Base-by-base conservation (phyloP, 2,113 vertebrate species). In the Apteryx mantelli region DNA sequence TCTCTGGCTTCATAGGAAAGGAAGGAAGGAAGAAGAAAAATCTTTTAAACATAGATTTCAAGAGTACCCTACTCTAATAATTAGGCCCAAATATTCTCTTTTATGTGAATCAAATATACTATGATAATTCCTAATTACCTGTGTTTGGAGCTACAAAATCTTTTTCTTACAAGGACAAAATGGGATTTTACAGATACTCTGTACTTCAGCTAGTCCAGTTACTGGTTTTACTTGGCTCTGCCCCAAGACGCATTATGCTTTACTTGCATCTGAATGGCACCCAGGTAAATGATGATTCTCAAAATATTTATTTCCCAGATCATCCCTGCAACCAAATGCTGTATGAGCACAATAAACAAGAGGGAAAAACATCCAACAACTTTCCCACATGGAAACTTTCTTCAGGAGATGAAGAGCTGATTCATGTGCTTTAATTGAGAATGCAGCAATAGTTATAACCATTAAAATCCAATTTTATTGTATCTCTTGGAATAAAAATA, bases 371-470 rank as follows among this genome's bases (percentile, higher is more conserved):
- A 22, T 21, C 3, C 60, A 53, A 73, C 16, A 82, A 42, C 56
- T 52, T 93, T 92, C 61, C 32, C 32, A 91, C 9, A 71, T 24
- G 46, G 77, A 34, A 64, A 56, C 16, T 28, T 75, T 76, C 81
- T 88, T 88, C 36, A 93, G 34, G 89, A 93, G 95, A 75, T 21
- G 60, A 83, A 60, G 34, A 88, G 38, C 77, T 92, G 38, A 94
- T 71, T 50, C 46, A 56, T 17, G 26, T 36, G 46, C 17, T 83
- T 73, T 55, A 84, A 78, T 12, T 24, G 88, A 94, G 75, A 79
- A 60, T 88, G 19, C 61, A 87, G 32, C 7, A 42, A n/a, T 52
- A 80, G 7, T 18, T 88, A 81, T 4, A 75, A 70, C 6, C 19
- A 48, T 68, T 90, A 78, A 91, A 88, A 84, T 42, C 15, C 10